phyloP scores from a whole-genome alignment of 2,888 invertebrate species.

The Drosophila neutralis region DNA sequence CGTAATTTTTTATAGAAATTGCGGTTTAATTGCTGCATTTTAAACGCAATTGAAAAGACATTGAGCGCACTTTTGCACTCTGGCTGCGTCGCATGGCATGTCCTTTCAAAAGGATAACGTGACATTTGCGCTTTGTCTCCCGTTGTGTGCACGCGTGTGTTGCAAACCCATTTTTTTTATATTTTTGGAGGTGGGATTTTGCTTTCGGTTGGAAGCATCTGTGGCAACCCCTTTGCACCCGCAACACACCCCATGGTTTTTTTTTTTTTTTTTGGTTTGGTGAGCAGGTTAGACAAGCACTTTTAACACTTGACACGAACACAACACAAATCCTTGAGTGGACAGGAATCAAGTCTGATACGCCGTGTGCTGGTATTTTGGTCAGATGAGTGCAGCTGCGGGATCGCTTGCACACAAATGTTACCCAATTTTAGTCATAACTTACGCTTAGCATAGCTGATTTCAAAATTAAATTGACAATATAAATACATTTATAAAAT shows the following conservation, averaged over 20 bases:
- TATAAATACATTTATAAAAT: too few species aligned
- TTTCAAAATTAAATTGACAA: not conserved
- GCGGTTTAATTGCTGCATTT: slow-evolving; percentile 80
- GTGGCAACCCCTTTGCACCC: not conserved
- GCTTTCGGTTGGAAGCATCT: not conserved
- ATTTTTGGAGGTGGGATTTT: not conserved
- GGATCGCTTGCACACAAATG: not conserved
- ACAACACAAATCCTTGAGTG: slow-evolving; percentile 8
- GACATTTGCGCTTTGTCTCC: slow-evolving; percentile 65
- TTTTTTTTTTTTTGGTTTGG: not conserved
- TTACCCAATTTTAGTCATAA: not conserved
- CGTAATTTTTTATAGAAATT: slow-evolving; percentile 76
- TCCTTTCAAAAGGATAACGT: slow-evolving; percentile 66
- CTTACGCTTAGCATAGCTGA: not conserved
- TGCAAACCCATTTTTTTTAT: not conserved
- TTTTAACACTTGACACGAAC: slow-evolving; percentile 54
- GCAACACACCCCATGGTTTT: not conserved
- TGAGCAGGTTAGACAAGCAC: slow-evolving; percentile 37
- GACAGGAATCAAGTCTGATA: not conserved
- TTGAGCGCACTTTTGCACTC: slow-evolving; percentile 60
- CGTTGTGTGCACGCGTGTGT: slow-evolving; percentile 15
- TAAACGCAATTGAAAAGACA: slow-evolving; percentile 75
- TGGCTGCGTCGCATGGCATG: slow-evolving; percentile 18
- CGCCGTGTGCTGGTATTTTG: slow-evolving; percentile 27
- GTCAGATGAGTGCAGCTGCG: too few species aligned